Evolutionary conservation across 2,888 invertebrate genomes (phyloP).

Genomic region (Thecophora atra): DNA sequence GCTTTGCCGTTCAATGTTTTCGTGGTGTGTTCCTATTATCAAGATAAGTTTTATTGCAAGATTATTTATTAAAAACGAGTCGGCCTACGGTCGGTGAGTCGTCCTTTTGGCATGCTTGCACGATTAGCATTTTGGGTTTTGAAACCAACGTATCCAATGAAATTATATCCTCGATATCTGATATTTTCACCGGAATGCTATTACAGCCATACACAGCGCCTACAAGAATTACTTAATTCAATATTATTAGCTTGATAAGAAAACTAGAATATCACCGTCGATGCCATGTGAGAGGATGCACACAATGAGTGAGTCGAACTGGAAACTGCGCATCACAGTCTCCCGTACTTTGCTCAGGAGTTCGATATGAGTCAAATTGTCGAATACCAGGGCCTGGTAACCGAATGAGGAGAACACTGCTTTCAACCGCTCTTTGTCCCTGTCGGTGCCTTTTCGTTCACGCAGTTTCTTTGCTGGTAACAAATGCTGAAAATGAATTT

Average conservation of each 20-base stretch:
- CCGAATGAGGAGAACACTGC: slow-evolving; percentile 56
- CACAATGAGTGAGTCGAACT: slow-evolving; percentile 60
- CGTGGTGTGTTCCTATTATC: slow-evolving; percentile 14
- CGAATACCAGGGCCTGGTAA: slow-evolving; percentile 50
- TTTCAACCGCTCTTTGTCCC: slow-evolving; percentile 52
- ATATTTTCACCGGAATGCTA: slow-evolving; percentile 66
- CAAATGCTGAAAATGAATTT: slow-evolving; percentile 45
- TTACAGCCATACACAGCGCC: slow-evolving; percentile 68
- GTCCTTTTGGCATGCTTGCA: slow-evolving; percentile 71
- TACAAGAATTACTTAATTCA: slow-evolving; percentile 35
- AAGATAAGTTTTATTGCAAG: neutral
- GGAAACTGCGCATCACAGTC: slow-evolving; percentile 51
- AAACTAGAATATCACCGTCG: slow-evolving; percentile 50
- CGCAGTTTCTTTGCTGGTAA: slow-evolving; percentile 48
- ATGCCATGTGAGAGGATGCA: slow-evolving; percentile 63
- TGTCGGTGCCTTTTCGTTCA: slow-evolving; percentile 57
- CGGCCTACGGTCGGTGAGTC: slow-evolving; percentile 31
- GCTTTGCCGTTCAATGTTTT: slow-evolving; percentile 1
- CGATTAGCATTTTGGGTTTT: slow-evolving; percentile 70
- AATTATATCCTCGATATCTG: slow-evolving; percentile 67
- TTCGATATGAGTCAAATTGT: slow-evolving; percentile 55
- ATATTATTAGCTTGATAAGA: neutral
- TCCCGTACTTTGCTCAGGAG: slow-evolving; percentile 53
- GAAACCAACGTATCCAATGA: slow-evolving; percentile 62
- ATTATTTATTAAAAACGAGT: neutral